Base-by-base conservation (phyloP, 1,140 invertebrate genomes). In the Idris sp. region DNA sequence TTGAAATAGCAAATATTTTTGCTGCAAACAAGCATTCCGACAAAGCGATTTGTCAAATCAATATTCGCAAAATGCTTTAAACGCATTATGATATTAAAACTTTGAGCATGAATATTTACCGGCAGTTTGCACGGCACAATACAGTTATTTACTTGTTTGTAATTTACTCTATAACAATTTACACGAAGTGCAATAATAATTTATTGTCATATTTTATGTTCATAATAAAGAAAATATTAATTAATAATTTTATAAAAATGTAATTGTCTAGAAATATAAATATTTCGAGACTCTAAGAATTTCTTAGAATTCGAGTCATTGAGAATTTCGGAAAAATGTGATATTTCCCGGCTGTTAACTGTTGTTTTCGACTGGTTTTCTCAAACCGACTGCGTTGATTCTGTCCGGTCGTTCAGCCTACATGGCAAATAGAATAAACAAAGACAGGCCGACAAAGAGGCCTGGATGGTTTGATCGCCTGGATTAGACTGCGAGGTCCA, bases 371-470 rank as follows among this genome's bases (percentile, higher is more conserved):
- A 15, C 16, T 35, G 4, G 44, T 53, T 49, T 31, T n/a, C 16
- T 18, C 30, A 19, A 30, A 36, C 30, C 53, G 38, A 9, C 49
- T 33, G 25, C 58, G 22, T 25, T 13, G 28, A 6, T 51, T 16
- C 26, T 48, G 59, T 64, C 59, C 59, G 61, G 19, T 54, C 62
- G 41, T 46, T 41, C 61, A 41, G 51, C 43, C 51, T 51, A 56
- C 62, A 56, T 43, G 41, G 40, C 62, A 49, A 67, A 67, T 49
- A 56, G 62, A 48, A 67, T 51, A 53, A 67, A 67, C 62, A 56
- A 54, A 59, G 56, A 59, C n/a, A n/a, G n/a, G n/a, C n/a, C n/a
- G n/a, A n/a, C n/a, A n/a, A n/a, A n/a, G n/a, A n/a, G n/a, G n/a
- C 40, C 26, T n/a, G n/a, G n/a, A n/a, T n/a, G n/a, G n/a, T n/a